Evolutionary conservation across 2,888 invertebrate species (phyloP), one percentile per base, ranked within the genome.

Genomic region (Epistrophe grossulariae): DNA sequence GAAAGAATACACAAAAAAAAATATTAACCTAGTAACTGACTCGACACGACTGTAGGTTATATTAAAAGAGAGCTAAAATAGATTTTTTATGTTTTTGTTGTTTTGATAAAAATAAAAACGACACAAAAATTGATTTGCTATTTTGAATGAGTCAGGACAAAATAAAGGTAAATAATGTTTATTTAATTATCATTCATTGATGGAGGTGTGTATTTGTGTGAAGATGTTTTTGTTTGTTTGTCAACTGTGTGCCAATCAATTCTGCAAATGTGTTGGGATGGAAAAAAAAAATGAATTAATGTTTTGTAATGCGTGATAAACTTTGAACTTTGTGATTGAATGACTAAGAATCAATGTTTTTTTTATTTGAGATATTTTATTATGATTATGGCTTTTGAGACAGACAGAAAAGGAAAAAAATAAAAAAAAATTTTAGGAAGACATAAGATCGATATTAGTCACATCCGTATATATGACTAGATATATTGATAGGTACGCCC

Each of bases 61-160:
- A 24, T 78, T 48, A 43, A 45, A 15, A 45, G 57, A 31, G 43
- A 28, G 78, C 38, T 71, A 57, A 85, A 82, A 82, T 82, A 82
- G 82, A 85, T 71, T 85, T 70, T n/a, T 82, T 70, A 73, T 82
- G 78, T 85, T 78, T 78, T 55, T 57, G 70, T 73, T 78, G 62
- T 43, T 62, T 62, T 62, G 82, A 74, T 82, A 85, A 82, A 82
- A 78, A 85, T 74, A 85, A 77, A 77, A 57, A 52, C 76, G 62
- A 68, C 72, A 80, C 28, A 60, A 77, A 81, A 59, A 84, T 84
- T 84, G 77, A 81, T 84, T 84, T 81, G 66, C 68, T 60, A 68
- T 77, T n/a, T 77, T 55, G 60, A 57, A 60, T 76, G 76, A 43
- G 38, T 48, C 40, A 43, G 45, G 45, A 19, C 11, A 79, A 45